These are phyloP conservation scores for Prionailurus bengalensis DNA, from an alignment of 2,113 vertebrate species.

Conservation along the genomic window DNA sequence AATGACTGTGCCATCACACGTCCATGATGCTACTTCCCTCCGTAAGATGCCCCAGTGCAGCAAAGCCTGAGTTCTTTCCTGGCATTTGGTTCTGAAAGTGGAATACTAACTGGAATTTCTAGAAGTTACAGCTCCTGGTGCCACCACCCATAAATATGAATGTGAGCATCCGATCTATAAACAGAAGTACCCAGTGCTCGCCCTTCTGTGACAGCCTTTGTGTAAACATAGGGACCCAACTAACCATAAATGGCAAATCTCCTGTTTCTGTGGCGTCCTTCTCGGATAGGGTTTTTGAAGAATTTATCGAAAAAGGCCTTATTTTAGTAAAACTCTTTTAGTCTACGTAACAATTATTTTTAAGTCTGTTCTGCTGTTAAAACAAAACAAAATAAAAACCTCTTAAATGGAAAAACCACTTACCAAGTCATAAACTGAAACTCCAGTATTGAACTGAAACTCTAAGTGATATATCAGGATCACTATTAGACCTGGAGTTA, in stretches of 20 bases:
- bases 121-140: not conserved
- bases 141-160: accelerated
- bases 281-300: not conserved
- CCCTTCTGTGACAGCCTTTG: not conserved
- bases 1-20: accelerated
- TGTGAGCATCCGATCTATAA: not conserved
- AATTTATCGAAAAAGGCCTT: not conserved
- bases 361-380: constrained; percentile 38
- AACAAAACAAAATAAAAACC: not conserved
- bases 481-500: not conserved
- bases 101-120: not conserved
- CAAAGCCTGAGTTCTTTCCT: not conserved
- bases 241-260: not conserved
- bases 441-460: constrained; percentile 49
- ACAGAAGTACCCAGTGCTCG: no score
- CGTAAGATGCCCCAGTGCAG: no score
- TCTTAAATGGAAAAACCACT: constrained; percentile 72
- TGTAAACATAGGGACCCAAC: no score
- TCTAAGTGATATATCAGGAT: not conserved
- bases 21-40: not conserved
- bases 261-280: not conserved
- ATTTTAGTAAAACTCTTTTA: not conserved
- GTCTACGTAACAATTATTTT: constrained; percentile 34
- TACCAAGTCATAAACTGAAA: constrained; percentile 62
- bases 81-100: not conserved